These are phyloP conservation scores for Myiozetetes cayanensis DNA, from an alignment of 2,113 vertebrate species.

Conservation along the genomic window DNA sequence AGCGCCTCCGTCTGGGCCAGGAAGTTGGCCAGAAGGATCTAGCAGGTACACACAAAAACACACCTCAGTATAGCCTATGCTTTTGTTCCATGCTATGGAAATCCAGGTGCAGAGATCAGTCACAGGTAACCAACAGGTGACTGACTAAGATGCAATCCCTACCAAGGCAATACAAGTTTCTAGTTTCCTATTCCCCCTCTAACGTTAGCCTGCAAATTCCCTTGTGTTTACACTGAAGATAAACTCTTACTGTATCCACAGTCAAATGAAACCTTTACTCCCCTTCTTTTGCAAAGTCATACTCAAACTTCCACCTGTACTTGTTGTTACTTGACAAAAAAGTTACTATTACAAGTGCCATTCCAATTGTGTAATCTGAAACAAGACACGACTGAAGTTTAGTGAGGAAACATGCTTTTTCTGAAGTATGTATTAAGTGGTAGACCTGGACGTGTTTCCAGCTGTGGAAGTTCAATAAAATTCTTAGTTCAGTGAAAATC, in stretches of 20 bases:
- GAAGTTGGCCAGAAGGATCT: constrained; percentile 96
- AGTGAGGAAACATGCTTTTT: background rate
- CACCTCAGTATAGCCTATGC: background rate
- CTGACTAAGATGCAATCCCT: background rate
- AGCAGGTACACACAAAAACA: background rate
- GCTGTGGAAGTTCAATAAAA: background rate
- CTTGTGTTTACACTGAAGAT: background rate
- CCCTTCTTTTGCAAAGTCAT: background rate
- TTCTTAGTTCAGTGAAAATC: background rate
- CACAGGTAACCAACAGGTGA: background rate
- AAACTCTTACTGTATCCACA: background rate
- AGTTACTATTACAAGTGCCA: background rate
- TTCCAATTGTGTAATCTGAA: background rate
- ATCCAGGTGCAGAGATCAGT: background rate
- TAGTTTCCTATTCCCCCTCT: background rate
- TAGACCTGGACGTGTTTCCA: background rate
- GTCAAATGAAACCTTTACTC: background rate
- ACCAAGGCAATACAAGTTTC: background rate
- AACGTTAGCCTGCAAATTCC: background rate
- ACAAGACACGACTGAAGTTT: background rate
- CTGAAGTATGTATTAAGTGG: background rate
- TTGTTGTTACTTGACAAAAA: background rate
- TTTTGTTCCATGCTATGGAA: background rate
- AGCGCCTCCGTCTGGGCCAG: constrained; percentile 95
- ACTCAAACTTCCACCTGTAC: background rate